Evolutionary conservation across 2,797 vertebrate genomes (phyloP).

Genomic region (Luscinia megarhynchos): DNA sequence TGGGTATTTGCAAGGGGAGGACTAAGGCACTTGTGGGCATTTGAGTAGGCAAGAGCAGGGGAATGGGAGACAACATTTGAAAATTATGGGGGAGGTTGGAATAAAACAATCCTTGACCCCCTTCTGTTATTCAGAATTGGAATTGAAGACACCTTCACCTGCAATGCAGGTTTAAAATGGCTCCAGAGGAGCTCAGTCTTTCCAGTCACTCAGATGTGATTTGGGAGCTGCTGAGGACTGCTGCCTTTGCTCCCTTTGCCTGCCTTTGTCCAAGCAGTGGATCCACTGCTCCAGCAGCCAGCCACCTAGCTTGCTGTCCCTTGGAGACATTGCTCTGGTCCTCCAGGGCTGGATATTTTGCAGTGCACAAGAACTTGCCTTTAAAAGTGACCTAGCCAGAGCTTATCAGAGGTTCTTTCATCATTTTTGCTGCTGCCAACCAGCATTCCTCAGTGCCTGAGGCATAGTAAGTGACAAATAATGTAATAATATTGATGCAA

Average conservation of each 20-base stretch:
- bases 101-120: neutral
- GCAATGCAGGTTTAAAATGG: neutral
- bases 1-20: neutral
- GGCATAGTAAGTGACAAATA: neutral
- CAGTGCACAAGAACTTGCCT: neutral
- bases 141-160: neutral
- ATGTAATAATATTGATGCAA: neutral
- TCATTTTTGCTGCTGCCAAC: neutral
- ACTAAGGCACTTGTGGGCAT: fast-evolving
- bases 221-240: neutral
- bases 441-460: neutral
- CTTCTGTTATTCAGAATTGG: neutral
- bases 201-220: neutral
- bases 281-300: neutral
- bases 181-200: neutral
- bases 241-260: neutral
- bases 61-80: neutral
- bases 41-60: neutral
- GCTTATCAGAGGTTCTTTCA: neutral
- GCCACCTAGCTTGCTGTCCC: neutral
- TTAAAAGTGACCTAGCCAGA: neutral
- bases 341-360: neutral
- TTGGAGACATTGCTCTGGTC: neutral
- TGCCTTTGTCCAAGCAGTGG: neutral
- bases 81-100: neutral